Percentiles rank a stretch among this genome's conserved stretches.
These are phyloP conservation scores for Drosophila auraria DNA, from an alignment of 1,140 invertebrate genomes.

Conservation along the genomic window DNA sequence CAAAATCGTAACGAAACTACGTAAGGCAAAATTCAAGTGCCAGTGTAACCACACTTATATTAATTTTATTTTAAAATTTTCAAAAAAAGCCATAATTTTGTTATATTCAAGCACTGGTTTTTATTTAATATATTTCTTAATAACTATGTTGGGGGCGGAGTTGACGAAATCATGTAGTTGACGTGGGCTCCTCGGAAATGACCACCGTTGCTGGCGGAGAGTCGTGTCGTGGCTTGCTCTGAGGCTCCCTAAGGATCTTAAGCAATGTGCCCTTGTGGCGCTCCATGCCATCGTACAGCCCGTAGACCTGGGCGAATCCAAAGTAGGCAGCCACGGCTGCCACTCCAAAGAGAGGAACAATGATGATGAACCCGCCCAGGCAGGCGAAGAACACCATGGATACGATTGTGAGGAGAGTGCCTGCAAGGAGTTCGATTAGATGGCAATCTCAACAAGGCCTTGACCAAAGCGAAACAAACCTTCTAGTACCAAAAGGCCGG, in stretches of 20 bases:
- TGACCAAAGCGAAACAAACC: conserved; percentile 34
- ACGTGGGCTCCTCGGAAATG: conserved; percentile 7
- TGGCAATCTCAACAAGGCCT: background rate
- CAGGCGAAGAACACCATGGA: conserved; percentile 72
- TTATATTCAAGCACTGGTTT: conserved; percentile 3
- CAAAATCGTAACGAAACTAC: too few species aligned
- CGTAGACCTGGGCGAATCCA: conserved; percentile 66
- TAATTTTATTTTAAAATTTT: background rate
- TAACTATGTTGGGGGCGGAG: background rate
- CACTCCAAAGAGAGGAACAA: conserved; percentile 57
- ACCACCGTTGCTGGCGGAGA: background rate
- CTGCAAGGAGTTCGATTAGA: conserved; percentile 25
- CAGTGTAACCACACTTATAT: too few species aligned
- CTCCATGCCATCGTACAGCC: conserved; percentile 46
- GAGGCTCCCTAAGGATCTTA: conserved; percentile 28
- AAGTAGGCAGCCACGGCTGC: conserved; percentile 67
- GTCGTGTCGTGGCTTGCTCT: background rate
- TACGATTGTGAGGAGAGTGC: conserved; percentile 73
- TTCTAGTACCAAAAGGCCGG: conserved; percentile 77
- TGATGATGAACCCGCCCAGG: conserved; percentile 61
- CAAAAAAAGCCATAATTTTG: background rate
- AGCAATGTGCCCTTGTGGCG: conserved; percentile 28
- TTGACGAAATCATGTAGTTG: background rate
- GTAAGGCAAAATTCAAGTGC: too few species aligned
- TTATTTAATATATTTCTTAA: conserved; percentile 7